Base-by-base conservation (phyloP, 2,113 vertebrate genomes). In the Parotia lawesii region DNA sequence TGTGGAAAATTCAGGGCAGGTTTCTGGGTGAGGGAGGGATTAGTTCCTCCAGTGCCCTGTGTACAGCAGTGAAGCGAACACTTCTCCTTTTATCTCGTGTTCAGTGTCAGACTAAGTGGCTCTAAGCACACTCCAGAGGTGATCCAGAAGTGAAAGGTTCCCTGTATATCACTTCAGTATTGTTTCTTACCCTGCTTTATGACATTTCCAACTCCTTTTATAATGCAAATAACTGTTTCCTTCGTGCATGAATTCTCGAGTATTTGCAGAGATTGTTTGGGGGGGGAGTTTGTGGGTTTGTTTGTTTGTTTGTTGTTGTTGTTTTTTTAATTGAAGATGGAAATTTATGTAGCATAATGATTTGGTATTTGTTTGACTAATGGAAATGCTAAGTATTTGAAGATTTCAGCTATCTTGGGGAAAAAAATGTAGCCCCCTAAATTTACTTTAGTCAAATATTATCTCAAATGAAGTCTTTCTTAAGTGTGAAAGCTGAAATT, bases 171-270 rank as follows among this genome's bases (percentile, higher is more conserved):
- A 22, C 12, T 83, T 69, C 15, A 50, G 10, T 57, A n/a, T 27
- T 38, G 13, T 27, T 62, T 71, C 51, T 51, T 78, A 22, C 18
- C 66, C 51, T 64, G 31, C 11, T 78, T 91, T 85, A 65, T 71
- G 47, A 29, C 23, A 40, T 74, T 92, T 81, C 51, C 40, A 57
- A 0, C 15, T 44, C 12, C 29, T 84, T 76, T 69, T 19, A 33
- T 72, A 35, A 60, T 38, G 23, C 18, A 72, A 28, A 28, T 83
- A 23, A 6, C 19, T 38, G 6, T 79, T 76, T 71, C 9, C 27
- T 65, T 56, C 0, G 0, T 58, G 38, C 42, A 35, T 54, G 3
- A 40, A 45, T 24, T 77, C 2, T 72, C 0, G 0, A 31, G 27
- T 64, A 33, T 57, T 57, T 56, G 13, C 27, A n/a, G 20, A 7